These are phyloP conservation scores for Erebia palarica DNA, from an alignment of 2,888 invertebrate genomes.

Conservation along the genomic window DNA sequence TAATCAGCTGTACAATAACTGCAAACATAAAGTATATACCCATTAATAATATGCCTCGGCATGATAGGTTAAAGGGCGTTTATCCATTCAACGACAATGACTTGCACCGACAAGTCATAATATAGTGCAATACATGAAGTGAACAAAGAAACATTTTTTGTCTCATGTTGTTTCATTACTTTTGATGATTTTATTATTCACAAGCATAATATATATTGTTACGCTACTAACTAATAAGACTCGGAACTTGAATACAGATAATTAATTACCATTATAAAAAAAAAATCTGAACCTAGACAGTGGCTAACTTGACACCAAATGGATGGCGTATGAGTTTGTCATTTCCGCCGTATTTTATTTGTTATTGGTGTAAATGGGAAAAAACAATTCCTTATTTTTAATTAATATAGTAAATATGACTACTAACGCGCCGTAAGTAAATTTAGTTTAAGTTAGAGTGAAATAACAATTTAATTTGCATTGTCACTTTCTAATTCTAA, in stretches of 20 bases:
- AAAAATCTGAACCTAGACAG: too few species aligned
- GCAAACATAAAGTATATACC: constrained; percentile 22
- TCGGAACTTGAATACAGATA: too few species aligned
- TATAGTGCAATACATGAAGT: neutral
- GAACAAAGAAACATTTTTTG: neutral
- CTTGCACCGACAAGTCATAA: neutral
- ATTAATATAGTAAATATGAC: too few species aligned
- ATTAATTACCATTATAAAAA: too few species aligned
- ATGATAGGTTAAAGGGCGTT: constrained; percentile 18
- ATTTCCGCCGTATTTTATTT: too few species aligned
- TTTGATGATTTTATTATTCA: too few species aligned
- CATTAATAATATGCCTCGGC: constrained; percentile 22
- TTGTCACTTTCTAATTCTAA: constrained; percentile 12
- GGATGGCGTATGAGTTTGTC: too few species aligned
- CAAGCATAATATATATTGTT: too few species aligned
- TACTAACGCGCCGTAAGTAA: neutral
- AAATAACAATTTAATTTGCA: constrained; percentile 3
- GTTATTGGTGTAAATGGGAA: too few species aligned
- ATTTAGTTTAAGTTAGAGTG: neutral
- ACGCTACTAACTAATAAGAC: too few species aligned
- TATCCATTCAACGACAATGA: constrained; percentile 9
- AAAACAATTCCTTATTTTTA: too few species aligned
- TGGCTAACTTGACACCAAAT: too few species aligned
- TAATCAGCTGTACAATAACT: constrained; percentile 12
- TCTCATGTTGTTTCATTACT: neutral